Conservation (phyloP, 2,797 vertebrate species). For the Lacerta bilineata region DNA sequence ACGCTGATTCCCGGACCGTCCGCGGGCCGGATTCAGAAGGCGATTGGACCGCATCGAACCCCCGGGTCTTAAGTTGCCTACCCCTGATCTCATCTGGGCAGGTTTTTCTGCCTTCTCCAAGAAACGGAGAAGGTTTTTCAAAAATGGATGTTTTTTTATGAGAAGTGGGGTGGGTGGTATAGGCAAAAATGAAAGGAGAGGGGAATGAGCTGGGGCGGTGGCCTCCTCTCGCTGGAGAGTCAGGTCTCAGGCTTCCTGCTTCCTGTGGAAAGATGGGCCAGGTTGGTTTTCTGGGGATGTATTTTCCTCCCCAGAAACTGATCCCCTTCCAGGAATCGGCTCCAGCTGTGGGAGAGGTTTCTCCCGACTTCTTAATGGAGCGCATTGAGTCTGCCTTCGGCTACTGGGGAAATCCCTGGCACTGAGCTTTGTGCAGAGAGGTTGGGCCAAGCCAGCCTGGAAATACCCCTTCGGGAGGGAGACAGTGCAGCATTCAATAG, state of each 20-base stretch:
- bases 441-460: background rate
- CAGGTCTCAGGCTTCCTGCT: background rate
- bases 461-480: slow-evolving; percentile 8
- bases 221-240: background rate
- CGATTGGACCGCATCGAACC: too few relatives aligned
- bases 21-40: too few relatives aligned
- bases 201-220: background rate
- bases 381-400: background rate
- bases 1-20: too few relatives aligned
- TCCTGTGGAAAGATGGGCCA: background rate
- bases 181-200: background rate
- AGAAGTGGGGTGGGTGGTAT: background rate
- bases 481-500: rapidly evolving
- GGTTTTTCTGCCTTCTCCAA: background rate
- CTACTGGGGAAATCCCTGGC: slow-evolving; percentile 38
- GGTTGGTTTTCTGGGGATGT: background rate
- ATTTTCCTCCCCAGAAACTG: background rate
- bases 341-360: background rate
- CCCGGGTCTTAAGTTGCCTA: too few relatives aligned
- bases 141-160: background rate
- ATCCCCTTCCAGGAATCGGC: background rate
- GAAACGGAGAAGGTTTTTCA: background rate
- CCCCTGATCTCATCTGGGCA: background rate
- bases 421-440: background rate
- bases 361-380: background rate